Evolutionary conservation across 2,113 vertebrate genomes (phyloP), one percentile per base, ranked within the genome.

Genomic region (Myiozetetes cayanensis): DNA sequence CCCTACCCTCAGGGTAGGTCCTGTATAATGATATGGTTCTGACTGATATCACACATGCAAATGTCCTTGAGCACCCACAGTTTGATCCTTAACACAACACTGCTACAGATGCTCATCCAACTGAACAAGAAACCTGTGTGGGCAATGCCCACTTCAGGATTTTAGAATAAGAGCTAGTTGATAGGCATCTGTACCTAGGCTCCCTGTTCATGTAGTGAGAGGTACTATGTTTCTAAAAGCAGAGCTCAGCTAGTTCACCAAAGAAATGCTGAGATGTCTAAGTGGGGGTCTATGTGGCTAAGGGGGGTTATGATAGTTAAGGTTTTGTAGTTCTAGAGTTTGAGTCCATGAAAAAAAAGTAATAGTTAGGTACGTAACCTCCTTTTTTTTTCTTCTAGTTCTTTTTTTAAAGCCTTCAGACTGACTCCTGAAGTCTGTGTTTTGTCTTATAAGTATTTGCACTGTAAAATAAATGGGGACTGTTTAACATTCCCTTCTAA

Each of bases 401-500:
- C 41, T 78, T 93, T 94, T 86, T 85, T 89, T 43, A 21, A 76
- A 88, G 70, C 23, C 73, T 93, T 94, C 87, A 83, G 62, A 35
- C 49, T 73, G 91, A 90, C 77, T 89, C 37, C 62, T 85, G 66
- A 89, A 93, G 56, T 73, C 96, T 94, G 85, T 90, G 86, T 92
- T 97, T 94, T 92, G 86, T 94, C 94, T 90, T 55, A 28, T 65
- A 87, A 87, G 88, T 95, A 93, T 96, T 96, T 96, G 72, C 95
- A 89, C 89, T 96, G 94, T 93, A 94, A 94, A 96, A 97, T 93
- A 94, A 94, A 91, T 94, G 80, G 53, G 53, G 41, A 79, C 46
- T 96, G 88, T 96, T 97, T 95, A 93, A 96, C 92, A 81, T 96
- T 97, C 90, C 53, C 94, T 87, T 96, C 92, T 90, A 46, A 94